Base-by-base conservation (phyloP, 2,797 vertebrate species). In the Myotis planiceps region DNA sequence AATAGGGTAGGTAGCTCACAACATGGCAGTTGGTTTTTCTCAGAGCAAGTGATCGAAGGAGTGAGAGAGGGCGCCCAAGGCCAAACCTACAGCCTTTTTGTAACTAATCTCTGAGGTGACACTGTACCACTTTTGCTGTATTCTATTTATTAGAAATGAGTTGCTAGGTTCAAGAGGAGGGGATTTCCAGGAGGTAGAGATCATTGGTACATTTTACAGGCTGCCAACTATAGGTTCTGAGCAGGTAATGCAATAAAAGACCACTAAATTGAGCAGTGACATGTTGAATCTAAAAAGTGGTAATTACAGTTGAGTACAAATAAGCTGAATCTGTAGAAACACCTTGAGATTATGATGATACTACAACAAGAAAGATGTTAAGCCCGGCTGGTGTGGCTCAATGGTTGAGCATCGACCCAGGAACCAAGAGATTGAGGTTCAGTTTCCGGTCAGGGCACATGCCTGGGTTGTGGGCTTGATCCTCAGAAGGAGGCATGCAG, bases 241-340 rank as follows among this genome's bases (percentile, higher is more conserved):
- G 51, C 69, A 79, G n/a, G 37, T 55, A 51, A 65, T 47, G 19
- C 4, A 68, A 42, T 18, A n/a, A 79, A 88, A 75, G 27, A 34
- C n/a, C 15, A 23, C 49, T 4, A 34, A 12, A 15, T n/a, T 29
- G 72, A 76, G 72, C 49, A 47, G 47, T 5, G 42, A 69, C 51
- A 19, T 0, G n/a, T 2, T 25, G 53, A 75, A 27, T 93, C 37
- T 80, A 32, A 63, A 86, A 80, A 55, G n/a, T 25, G 37, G 10
- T 23, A 58, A 75, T 58, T 94, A 75, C 4, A 39, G 34, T 72
- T 81, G 68, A 45, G 71, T 18, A 75, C 53, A 84, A 87, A 91
- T 55, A 91, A 89, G 74, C 51, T 4, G 34, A 76, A 19, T 66
- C 51, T 87, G 45, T 18, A 55, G 90, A 42, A 94, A 90, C 93